These are phyloP conservation scores for Sclerodermus sp. DNA, from an alignment of 2,888 invertebrate species.

Conservation along the genomic window DNA sequence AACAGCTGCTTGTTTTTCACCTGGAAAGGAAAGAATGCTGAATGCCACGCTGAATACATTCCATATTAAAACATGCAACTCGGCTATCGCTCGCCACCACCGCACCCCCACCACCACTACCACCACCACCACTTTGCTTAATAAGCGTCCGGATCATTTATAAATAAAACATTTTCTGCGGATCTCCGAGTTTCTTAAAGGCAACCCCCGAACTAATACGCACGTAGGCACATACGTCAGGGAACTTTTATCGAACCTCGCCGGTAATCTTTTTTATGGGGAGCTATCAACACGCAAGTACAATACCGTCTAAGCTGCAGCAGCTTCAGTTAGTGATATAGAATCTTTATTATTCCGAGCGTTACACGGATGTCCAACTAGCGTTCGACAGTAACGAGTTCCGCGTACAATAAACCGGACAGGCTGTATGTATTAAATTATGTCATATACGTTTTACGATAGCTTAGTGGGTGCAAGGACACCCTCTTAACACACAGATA, in stretches of 20 bases:
- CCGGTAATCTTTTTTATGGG: too few species aligned
- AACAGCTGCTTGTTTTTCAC: slow-evolving; percentile 67
- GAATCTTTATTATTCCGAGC: background rate
- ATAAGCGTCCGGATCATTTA: too few species aligned
- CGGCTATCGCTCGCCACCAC: too few species aligned
- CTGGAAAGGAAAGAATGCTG: slow-evolving; percentile 43
- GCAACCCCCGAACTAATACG: too few species aligned
- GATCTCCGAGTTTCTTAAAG: too few species aligned
- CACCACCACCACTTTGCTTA: too few species aligned
- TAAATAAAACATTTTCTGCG: background rate
- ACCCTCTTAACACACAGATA: slow-evolving; percentile 6
- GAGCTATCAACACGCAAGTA: too few species aligned
- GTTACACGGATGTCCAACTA: background rate
- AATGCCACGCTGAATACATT: background rate
- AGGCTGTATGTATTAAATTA: background rate
- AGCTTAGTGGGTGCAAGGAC: background rate
- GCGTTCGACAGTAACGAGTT: slow-evolving; percentile 3
- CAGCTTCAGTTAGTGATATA: too few species aligned
- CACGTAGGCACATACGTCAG: background rate
- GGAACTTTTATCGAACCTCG: too few species aligned
- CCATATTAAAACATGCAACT: background rate
- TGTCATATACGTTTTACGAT: background rate
- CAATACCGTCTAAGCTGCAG: too few species aligned
- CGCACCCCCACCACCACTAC: too few species aligned
- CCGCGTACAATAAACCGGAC: slow-evolving; percentile 1